Conservation (phyloP, 1,140 invertebrate genomes). For the Gonioctena quinquepunctata region DNA sequence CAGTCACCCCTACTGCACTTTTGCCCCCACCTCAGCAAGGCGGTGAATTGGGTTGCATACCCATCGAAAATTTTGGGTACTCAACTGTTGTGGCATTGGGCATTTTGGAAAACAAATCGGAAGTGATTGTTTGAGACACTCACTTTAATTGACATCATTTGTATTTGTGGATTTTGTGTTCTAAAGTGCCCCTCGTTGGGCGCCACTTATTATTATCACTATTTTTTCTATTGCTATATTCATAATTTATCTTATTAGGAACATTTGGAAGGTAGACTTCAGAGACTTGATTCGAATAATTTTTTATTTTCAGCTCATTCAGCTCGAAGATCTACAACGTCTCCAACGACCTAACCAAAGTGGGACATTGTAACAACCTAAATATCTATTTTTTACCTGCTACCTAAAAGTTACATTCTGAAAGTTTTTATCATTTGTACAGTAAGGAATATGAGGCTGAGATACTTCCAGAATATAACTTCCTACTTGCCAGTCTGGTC, state of each 20-base stretch:
- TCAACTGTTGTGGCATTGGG: too few species aligned
- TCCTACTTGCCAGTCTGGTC: background rate
- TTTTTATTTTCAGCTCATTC: slow-evolving; percentile 60
- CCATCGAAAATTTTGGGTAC: slow-evolving; percentile 81
- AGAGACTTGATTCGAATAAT: too few species aligned
- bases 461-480: background rate
- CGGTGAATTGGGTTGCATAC: slow-evolving; percentile 79
- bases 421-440: slow-evolving; percentile 11
- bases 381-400: background rate
- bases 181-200: too few species aligned
- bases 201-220: too few species aligned
- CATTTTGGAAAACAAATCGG: too few species aligned
- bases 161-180: too few species aligned
- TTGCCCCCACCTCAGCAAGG: slow-evolving; percentile 67
- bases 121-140: too few species aligned
- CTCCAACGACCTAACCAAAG: slow-evolving; percentile 41
- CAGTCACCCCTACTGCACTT: slow-evolving; percentile 53
- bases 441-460: slow-evolving; percentile 16
- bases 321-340: slow-evolving; percentile 65
- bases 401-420: background rate
- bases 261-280: too few species aligned
- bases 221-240: too few species aligned
- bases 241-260: too few species aligned
- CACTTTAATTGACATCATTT: too few species aligned
- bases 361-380: slow-evolving; percentile 39